Evolutionary conservation across 2,113 vertebrate species (phyloP).

Genomic region (Muntiacus muntjak): DNA sequence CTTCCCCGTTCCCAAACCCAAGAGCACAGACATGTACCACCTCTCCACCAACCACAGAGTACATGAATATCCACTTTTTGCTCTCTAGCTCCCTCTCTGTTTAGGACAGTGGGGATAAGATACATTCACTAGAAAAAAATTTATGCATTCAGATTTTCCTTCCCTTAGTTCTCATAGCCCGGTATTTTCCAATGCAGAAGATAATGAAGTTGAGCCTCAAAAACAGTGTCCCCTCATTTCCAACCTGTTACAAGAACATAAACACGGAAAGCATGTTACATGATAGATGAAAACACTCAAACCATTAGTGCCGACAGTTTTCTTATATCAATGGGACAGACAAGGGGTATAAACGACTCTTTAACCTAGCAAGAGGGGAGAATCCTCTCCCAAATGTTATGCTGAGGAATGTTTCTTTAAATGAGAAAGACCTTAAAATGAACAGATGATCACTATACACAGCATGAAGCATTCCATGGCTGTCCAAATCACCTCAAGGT

Average conservation of each 20-base stretch:
- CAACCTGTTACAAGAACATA: slow-evolving; percentile 22
- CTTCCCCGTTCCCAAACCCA: slow-evolving; percentile 15
- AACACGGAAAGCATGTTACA: slow-evolving; percentile 34
- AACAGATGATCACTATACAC: slow-evolving; percentile 54
- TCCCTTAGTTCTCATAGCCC: slow-evolving; percentile 36
- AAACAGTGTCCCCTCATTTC: slow-evolving; percentile 43
- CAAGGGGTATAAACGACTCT: background rate
- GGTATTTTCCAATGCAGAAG: slow-evolving; percentile 42
- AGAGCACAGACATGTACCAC: background rate
- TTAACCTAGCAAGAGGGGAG: slow-evolving; percentile 44
- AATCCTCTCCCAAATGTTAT: slow-evolving; percentile 16
- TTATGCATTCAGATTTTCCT: slow-evolving; percentile 45
- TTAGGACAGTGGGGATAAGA: slow-evolving; percentile 60
- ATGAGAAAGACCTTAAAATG: slow-evolving; percentile 49
- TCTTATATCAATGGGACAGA: background rate
- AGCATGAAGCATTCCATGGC: background rate
- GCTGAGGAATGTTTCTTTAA: slow-evolving; percentile 66
- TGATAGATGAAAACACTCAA: slow-evolving; percentile 26
- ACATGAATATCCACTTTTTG: slow-evolving; percentile 20
- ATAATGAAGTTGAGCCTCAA: slow-evolving; percentile 54
- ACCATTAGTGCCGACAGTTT: background rate
- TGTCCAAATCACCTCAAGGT: slow-evolving; percentile 34
- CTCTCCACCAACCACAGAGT: background rate
- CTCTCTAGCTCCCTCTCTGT: slow-evolving; percentile 47
- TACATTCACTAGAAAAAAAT: slow-evolving; percentile 70